Percentiles rank a stretch among this genome's conserved stretches.
Conservation (phyloP, 2,113 vertebrate species). For the Caloenas nicobarica region DNA sequence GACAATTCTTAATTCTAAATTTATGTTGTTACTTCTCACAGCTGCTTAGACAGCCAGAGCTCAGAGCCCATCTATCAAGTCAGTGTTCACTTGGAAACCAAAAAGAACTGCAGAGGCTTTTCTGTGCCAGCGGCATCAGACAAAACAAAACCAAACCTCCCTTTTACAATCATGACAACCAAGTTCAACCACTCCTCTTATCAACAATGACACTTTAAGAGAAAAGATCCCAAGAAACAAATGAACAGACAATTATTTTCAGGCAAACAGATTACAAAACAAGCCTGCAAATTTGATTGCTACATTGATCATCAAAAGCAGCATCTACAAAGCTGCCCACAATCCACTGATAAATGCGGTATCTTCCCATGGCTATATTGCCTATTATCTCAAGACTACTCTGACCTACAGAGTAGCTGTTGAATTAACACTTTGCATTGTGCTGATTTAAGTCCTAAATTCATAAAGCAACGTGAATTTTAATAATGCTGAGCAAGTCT, state of each 20-base stretch:
- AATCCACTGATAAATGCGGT: background rate
- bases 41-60: background rate
- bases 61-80: background rate
- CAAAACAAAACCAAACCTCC: background rate
- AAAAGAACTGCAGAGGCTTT: background rate
- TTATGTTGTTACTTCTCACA: background rate
- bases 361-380: background rate
- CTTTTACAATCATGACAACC: background rate
- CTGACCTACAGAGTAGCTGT: background rate
- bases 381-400: background rate
- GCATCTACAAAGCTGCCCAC: background rate
- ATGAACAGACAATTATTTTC: background rate
- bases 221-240: background rate
- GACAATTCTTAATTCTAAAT: background rate
- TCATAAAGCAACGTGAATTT: background rate
- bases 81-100: background rate
- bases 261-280: background rate
- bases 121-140: background rate
- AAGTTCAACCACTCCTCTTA: background rate
- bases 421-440: background rate
- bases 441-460: background rate
- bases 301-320: rapidly evolving
- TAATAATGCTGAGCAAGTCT: constrained; percentile 7
- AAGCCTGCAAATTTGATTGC: background rate
- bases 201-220: background rate